Evolutionary conservation across 2,888 invertebrate genomes (phyloP), one percentile per base, ranked within the genome.

Genomic region (Dioctria linearis): DNA sequence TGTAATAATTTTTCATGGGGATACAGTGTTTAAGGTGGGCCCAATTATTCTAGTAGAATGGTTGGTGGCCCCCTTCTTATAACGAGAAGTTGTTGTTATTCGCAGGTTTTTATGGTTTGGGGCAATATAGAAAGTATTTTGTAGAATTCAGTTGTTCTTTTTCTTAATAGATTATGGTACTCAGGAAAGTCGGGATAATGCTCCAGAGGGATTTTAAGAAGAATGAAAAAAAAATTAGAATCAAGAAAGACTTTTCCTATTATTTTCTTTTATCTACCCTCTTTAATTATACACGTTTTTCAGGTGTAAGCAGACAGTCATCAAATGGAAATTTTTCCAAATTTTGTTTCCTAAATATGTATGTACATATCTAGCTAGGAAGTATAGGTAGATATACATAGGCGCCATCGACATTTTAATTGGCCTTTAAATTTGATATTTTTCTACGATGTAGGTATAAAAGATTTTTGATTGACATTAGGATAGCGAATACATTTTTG

Each of bases 1-100:
- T 49, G 40, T 65, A 51, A 65, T 51, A 51, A 54, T 66, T 66
- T 66, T 65, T 59, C 79, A 57, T 13, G 3, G 46, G 46, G 42
- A 67, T 59, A 42, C 67, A 67, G 66, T 59, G 42, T 69, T 79
- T 79, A 57, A 67, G 79, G 69, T 67, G 46, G 59, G 39, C 25
- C 59, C 79, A 79, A 79, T 79, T 79, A 79, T 79, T 79, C 57
- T 40, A 9, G 67, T 46, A 69, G 57, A 69, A 37, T 42, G 65
- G 54, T 43, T 54, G n/a, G 25, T 25, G 25, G 25, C 25, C 25
- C 25, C 25, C 63, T 61, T 39, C 39, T 51, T 5, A 65, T 40
- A 65, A 65, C 42, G 42, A 65, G n/a, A 54, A 54, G 11, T 54
- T 54, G 54, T 54, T 54, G 54, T 54, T 54, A 54, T 54, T 54